Conservation (phyloP, 2,113 vertebrate genomes). For the Vombatus ursinus region DNA sequence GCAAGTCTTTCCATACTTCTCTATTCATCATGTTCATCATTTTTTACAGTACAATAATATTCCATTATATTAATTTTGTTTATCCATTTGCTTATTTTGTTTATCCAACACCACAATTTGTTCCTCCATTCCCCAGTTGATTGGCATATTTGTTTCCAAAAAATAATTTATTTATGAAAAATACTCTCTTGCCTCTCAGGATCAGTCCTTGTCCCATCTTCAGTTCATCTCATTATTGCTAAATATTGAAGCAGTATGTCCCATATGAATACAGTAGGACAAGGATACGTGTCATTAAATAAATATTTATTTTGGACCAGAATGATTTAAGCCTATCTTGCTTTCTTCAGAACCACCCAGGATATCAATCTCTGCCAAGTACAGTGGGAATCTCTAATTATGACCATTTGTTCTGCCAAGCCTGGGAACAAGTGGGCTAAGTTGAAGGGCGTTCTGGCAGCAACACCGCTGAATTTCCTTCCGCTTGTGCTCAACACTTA, state of each 20-base stretch:
- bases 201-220: neutral
- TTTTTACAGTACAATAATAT: neutral
- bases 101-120: neutral
- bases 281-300: neutral
- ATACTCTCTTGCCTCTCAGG: neutral
- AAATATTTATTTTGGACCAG: neutral
- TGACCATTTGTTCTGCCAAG: neutral
- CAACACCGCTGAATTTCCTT: neutral
- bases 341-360: neutral
- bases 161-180: neutral
- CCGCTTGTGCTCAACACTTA: neutral
- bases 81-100: no score
- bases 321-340: neutral
- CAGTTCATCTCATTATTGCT: neutral
- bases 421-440: neutral
- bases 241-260: neutral
- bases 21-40: neutral
- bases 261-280: neutral
- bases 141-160: neutral
- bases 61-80: neutral
- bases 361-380: neutral
- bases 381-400: neutral
- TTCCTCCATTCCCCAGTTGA: neutral
- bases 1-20: neutral
- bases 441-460: neutral